Evolutionary conservation across 1,140 invertebrate species (phyloP), one percentile per base, ranked within the genome.

Genomic region (Brachionus asplanchnoidis): DNA sequence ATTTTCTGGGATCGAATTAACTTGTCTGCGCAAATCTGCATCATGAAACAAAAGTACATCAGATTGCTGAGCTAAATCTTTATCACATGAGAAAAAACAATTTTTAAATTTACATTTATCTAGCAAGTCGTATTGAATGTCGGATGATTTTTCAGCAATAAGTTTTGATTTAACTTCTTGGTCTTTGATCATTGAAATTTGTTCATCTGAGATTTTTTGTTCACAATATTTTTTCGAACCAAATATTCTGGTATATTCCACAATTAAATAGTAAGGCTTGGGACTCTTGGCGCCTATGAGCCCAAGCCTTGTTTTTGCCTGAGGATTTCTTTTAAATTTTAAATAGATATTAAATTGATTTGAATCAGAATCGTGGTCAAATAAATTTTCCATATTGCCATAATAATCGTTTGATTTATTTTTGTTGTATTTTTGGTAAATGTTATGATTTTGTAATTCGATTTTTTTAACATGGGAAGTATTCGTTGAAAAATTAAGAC

Each of bases 91-190:
- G 36, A 82, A 82, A 40, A 60, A 68, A 82, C 79, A 82, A 68
- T 82, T 82, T 82, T 82, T 82, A 23, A 40, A 82, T 23, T 23
- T 28, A 65, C 79, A 82, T 20, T 65, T 77, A 28, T 77, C 73
- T 5, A 77, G 46, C 3, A 50, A 23, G 3, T 77, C 44, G 46
- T 50, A 77, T 20, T 11, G 42, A 12, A 26, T 50, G 9, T 46
- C 20, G n/a, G 73, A 50, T 17, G 17, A 17, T 42, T 73, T 73
- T 73, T 73, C 36, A n/a, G 3, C 17, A 11, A n/a, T 42, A 20
- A 73, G 8, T 23, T 73, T 73, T 20, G 36, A 73, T 20, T 20
- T 73, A 8, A 73, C 17, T 5, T 73, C 17, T 9, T n/a, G 28
- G 42, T 73, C 20, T 11, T 6, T 6, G 8, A 73, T 73, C 20